Conservation (phyloP, 2,888 invertebrate species). For the Drosophila subsilvestris region DNA sequence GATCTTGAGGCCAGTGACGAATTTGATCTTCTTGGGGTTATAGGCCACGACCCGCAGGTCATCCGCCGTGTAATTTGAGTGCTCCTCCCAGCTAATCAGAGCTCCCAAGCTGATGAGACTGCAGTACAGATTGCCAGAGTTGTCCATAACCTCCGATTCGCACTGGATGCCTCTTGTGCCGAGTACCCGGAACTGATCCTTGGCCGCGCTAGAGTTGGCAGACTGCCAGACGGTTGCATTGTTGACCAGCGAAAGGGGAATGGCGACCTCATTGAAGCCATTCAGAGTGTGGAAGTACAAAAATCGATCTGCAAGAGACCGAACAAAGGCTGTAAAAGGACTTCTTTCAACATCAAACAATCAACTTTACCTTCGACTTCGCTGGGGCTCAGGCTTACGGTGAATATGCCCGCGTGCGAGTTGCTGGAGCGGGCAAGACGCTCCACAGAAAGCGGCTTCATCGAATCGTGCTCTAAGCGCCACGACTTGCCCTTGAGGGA, state of each 20-base stretch:
- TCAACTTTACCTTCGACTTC: slow-evolving; percentile 37
- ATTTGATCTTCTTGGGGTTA: slow-evolving; percentile 88
- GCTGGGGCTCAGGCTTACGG: slow-evolving; percentile 78
- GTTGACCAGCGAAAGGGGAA: slow-evolving; percentile 86
- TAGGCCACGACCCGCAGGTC: slow-evolving; percentile 85
- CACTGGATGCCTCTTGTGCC: slow-evolving; percentile 87
- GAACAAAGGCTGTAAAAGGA: neutral
- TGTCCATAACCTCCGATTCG: slow-evolving; percentile 90
- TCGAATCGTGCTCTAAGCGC: slow-evolving; percentile 86
- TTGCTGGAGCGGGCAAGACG: slow-evolving; percentile 64
- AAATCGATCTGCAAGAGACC: slow-evolving; percentile 80
- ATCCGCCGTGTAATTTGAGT: slow-evolving; percentile 86
- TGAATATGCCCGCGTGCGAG: slow-evolving; percentile 80
- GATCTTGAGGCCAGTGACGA: slow-evolving; percentile 90
- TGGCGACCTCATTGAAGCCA: slow-evolving; percentile 86
- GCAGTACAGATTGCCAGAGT: slow-evolving; percentile 89
- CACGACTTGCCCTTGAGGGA: slow-evolving; percentile 85
- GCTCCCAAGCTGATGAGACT: slow-evolving; percentile 88
- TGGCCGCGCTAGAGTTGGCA: slow-evolving; percentile 81
- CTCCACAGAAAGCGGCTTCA: slow-evolving; percentile 84
- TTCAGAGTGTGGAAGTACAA: slow-evolving; percentile 88
- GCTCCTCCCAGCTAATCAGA: slow-evolving; percentile 90
- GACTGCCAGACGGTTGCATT: slow-evolving; percentile 85
- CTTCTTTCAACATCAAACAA: neutral
- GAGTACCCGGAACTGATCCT: slow-evolving; percentile 85